Percentiles rank a stretch among this genome's conserved stretches.
Conservation (phyloP, 2,797 vertebrate genomes). For the Rousettus madagascariensis region DNA sequence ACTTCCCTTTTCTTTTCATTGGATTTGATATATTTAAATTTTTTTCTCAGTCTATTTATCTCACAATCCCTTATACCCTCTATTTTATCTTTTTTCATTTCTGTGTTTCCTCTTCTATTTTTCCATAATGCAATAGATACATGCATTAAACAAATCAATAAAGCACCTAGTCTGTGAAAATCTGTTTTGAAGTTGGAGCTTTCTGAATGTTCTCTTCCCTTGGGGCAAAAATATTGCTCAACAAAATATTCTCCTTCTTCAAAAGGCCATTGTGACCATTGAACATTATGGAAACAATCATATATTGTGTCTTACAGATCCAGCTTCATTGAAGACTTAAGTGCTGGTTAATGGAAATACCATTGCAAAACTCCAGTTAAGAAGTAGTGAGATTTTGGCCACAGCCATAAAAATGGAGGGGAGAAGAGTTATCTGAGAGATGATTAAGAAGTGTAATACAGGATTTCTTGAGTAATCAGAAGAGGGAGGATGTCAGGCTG, state of each 20-base stretch:
- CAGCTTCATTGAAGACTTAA: not conserved
- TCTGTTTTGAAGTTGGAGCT: conserved; percentile 33
- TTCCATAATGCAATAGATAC: not conserved
- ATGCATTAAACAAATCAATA: not conserved
- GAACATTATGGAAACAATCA: not conserved
- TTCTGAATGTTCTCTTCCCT: conserved; percentile 41
- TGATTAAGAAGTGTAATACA: not conserved
- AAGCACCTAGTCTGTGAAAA: not conserved
- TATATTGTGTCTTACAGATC: not conserved
- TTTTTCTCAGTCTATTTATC: not conserved
- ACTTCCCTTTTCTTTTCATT: not conserved
- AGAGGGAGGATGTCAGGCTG: not conserved
- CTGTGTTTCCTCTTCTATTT: not conserved
- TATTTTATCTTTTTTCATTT: not conserved
- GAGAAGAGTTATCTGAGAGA: not conserved
- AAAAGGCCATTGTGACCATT: not conserved
- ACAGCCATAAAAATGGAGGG: not conserved
- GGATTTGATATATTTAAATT: not conserved
- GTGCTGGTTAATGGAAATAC: not conserved
- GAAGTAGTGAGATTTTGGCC: not conserved
- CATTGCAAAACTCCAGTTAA: not conserved
- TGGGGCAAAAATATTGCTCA: not conserved
- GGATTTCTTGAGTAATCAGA: not conserved
- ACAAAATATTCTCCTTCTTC: not conserved
- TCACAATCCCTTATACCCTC: not conserved